phyloP scores from a whole-genome alignment of 2,888 invertebrate genomes.

The Noctua pronuba region DNA sequence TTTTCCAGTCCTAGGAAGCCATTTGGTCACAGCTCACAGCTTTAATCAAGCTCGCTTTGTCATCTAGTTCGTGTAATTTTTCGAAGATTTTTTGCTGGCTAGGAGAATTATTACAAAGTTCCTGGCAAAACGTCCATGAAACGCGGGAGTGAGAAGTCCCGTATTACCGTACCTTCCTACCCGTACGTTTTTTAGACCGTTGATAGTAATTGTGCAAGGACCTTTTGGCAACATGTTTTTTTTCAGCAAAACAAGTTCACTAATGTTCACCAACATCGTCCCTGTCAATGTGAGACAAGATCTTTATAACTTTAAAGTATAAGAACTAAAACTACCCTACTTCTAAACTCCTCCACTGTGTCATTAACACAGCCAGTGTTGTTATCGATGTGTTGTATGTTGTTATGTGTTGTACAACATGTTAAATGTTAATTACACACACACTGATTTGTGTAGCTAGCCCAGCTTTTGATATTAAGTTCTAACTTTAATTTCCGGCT shows the following conservation, averaged over 20 bases:
- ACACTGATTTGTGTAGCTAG: slow-evolving; percentile 58
- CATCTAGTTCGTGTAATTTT: neutral
- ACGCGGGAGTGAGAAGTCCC: neutral
- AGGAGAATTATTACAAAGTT: neutral
- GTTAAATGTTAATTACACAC: slow-evolving; percentile 69
- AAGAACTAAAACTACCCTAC: slow-evolving; percentile 22
- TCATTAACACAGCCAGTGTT: slow-evolving; percentile 40
- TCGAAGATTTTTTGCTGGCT: neutral
- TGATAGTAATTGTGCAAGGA: no score
- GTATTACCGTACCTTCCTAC: no score
- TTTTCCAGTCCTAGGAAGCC: neutral
- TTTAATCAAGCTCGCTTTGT: neutral
- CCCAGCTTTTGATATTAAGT: slow-evolving; percentile 55
- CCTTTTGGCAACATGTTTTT: neutral
- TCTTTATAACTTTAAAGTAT: neutral
- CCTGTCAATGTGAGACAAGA: neutral
- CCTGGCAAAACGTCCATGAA: neutral
- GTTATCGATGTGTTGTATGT: slow-evolving; percentile 53
- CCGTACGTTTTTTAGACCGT: no score
- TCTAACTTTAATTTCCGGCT: slow-evolving; percentile 57
- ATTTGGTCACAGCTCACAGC: neutral
- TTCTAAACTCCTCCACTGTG: slow-evolving; percentile 21
- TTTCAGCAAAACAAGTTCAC: neutral
- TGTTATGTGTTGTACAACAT: slow-evolving; percentile 65
- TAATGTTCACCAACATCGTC: no score